phyloP scores from a whole-genome alignment of 30 jellyfish, hydroid and myxozoan species.

The Pelagia noctiluca region DNA sequence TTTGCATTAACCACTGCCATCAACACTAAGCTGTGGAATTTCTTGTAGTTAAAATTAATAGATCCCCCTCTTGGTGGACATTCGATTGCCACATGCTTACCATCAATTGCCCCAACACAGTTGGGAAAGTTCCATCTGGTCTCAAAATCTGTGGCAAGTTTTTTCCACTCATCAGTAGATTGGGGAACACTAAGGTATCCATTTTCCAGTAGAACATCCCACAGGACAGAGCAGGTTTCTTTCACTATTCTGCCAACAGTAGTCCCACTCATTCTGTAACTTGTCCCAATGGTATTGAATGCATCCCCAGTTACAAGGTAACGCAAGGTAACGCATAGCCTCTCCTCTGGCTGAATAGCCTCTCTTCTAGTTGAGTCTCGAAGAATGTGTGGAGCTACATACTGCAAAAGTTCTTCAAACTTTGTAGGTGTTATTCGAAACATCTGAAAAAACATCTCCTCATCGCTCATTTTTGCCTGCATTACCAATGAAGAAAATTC shows the following conservation, averaged over 20 bases:
- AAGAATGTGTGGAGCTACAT: slow-evolving; percentile 20
- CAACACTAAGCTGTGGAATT: slow-evolving; percentile 49
- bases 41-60: background rate
- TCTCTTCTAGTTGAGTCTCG: slow-evolving; percentile 42
- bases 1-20: slow-evolving; percentile 22
- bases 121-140: no score
- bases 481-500: slow-evolving; percentile 28
- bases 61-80: slow-evolving; percentile 26
- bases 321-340: slow-evolving; percentile 40
- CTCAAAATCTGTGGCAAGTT: no score
- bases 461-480: background rate
- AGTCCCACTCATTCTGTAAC: slow-evolving; percentile 59
- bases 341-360: slow-evolving; percentile 50
- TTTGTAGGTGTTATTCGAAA: no score
- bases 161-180: background rate
- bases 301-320: slow-evolving; percentile 59
- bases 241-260: slow-evolving; percentile 53
- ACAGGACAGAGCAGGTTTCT: no score
- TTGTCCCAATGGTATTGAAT: slow-evolving; percentile 34
- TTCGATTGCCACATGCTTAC: no score
- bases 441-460: slow-evolving; percentile 4
- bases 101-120: slow-evolving; percentile 36
- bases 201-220: no score
- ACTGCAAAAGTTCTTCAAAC: slow-evolving; percentile 25
- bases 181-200: slow-evolving; percentile 26